Conservation (phyloP, 2,113 vertebrate species). For the Nannobrachium achirus region DNA sequence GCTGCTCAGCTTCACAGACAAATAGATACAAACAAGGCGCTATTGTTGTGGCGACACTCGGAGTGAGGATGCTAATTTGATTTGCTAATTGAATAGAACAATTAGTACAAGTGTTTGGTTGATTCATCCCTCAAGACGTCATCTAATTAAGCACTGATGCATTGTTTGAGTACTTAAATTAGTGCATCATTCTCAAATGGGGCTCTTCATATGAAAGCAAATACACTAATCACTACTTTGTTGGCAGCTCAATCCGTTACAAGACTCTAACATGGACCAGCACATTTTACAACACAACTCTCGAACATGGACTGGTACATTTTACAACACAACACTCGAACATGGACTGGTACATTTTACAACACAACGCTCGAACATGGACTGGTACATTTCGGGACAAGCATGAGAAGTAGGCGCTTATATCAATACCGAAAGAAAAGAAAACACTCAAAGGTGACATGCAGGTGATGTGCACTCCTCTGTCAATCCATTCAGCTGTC, state of each 20-base stretch:
- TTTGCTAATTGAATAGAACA: conserved; percentile 85
- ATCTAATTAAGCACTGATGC: conserved; percentile 80
- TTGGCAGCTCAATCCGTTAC: conserved; percentile 25
- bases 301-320: too few species aligned
- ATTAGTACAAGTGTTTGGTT: conserved; percentile 80
- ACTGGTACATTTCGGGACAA: background rate
- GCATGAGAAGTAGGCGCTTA: conserved; percentile 63
- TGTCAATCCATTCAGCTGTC: conserved; percentile 82
- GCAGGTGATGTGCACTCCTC: conserved; percentile 82
- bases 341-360: conserved; percentile 2
- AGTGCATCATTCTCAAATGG: conserved; percentile 70
- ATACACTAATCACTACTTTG: conserved; percentile 55
- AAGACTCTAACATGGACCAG: conserved; percentile 29
- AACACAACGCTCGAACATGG: conserved; percentile 21
- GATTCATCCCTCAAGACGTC: conserved; percentile 82
- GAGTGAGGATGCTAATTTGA: conserved; percentile 80
- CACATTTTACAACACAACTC: background rate
- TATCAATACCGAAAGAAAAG: conserved; percentile 18
- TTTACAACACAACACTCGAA: background rate
- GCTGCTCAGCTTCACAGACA: conserved; percentile 68
- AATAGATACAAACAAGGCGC: conserved; percentile 78
- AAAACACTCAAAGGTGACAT: conserved; percentile 72
- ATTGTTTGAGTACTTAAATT: conserved; percentile 80
- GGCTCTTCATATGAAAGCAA: conserved; percentile 64
- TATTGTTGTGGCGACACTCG: conserved; percentile 75